Conservation (phyloP, 2,113 vertebrate genomes). For the Gymnocephalus cernua region DNA sequence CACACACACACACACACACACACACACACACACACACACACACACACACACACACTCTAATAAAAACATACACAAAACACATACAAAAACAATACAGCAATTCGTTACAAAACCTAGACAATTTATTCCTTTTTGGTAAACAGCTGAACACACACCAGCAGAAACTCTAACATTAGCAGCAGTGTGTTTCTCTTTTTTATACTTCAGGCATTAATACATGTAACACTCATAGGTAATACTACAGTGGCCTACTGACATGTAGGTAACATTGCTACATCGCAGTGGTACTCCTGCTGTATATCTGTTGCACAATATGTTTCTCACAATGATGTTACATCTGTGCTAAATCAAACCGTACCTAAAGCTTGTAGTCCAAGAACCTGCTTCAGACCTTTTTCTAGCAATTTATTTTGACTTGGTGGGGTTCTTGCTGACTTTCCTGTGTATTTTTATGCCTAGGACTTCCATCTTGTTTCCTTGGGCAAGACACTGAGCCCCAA, state of each 20-base stretch:
- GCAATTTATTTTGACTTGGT: neutral
- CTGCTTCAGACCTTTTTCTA: neutral
- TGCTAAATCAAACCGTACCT: neutral
- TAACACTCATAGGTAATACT: neutral
- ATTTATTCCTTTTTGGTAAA: slow-evolving; percentile 34
- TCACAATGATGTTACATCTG: neutral
- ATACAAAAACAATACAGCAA: slow-evolving; percentile 12
- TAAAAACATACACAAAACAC: neutral
- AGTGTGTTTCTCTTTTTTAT: neutral
- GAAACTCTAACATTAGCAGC: too few species aligned
- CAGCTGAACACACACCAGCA: neutral
- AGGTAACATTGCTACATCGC: neutral
- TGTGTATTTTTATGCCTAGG: too few species aligned
- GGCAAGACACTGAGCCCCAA: neutral
- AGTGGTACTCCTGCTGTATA: neutral
- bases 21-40: neutral
- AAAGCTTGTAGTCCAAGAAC: neutral
- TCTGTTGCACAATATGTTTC: neutral
- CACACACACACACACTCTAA: neutral
- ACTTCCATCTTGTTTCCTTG: too few species aligned
- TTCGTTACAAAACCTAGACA: neutral
- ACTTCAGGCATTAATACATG: neutral
- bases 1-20: neutral
- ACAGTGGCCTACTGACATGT: neutral
- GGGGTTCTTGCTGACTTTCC: neutral